These are phyloP conservation scores for Gastracanthus pulcherrimus DNA, from an alignment of 2,888 invertebrate genomes.

Conservation along the genomic window DNA sequence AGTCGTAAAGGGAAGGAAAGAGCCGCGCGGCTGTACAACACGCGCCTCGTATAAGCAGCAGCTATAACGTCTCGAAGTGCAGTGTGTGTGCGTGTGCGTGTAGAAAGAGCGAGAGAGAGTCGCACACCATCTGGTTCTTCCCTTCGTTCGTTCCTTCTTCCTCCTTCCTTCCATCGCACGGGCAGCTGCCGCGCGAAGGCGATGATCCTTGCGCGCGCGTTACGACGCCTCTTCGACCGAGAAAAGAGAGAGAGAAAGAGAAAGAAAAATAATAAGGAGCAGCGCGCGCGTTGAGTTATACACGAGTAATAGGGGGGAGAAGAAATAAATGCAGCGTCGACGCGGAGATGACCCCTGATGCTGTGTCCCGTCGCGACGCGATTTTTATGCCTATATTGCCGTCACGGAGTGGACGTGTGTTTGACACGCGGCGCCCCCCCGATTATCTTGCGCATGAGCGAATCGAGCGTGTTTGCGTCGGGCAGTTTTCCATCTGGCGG, in stretches of 20 bases:
- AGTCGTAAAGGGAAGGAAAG: constrained; percentile 12
- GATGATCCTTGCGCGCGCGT: constrained; percentile 31
- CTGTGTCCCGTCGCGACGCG: background rate
- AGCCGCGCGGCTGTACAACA: no score
- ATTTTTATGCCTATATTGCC: background rate
- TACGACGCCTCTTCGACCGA: constrained; percentile 33
- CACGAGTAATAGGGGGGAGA: no score
- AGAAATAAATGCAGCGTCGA: background rate
- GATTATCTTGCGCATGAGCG: background rate
- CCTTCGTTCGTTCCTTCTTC: constrained; percentile 27
- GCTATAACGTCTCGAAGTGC: no score
- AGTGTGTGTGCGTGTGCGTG: no score
- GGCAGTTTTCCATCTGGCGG: background rate
- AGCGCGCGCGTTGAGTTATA: no score
- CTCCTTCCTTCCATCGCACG: constrained; percentile 43
- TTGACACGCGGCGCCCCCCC: background rate
- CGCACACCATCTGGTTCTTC: constrained; percentile 48
- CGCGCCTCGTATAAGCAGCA: constrained; percentile 6
- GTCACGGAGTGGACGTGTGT: background rate
- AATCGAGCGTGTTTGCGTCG: background rate
- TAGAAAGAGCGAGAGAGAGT: background rate
- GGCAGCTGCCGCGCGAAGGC: constrained; percentile 46
- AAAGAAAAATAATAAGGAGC: constrained; percentile 49
- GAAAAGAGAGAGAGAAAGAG: constrained; percentile 56
- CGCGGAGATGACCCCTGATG: background rate